Conservation (phyloP, 2,113 vertebrate genomes). For the Grallaria varia region DNA sequence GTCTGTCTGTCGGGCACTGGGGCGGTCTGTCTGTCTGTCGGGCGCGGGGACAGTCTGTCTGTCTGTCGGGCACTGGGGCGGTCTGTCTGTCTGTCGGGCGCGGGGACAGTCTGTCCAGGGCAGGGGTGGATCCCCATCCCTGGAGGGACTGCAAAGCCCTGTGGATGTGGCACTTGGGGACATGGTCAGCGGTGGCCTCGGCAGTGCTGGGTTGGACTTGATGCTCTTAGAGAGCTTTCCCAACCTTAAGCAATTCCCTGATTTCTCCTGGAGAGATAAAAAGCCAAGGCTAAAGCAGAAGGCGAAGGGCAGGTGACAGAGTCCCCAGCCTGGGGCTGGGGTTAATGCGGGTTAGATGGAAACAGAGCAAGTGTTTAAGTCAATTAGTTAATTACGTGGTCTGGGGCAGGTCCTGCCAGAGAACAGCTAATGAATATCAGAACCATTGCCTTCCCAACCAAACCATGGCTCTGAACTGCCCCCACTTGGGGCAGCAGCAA, state of each 20-base stretch:
- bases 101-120: too few species aligned
- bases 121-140: not conserved
- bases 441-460: not conserved
- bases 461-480: too few species aligned
- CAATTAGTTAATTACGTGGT: not conserved
- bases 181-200: accelerated
- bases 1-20: too few species aligned
- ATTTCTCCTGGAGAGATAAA: not conserved
- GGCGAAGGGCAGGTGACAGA: accelerated
- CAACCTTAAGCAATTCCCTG: accelerated
- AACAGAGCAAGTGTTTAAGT: not conserved
- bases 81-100: too few species aligned
- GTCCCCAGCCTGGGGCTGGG: accelerated
- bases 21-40: too few species aligned
- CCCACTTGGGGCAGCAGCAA: too few species aligned
- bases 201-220: not conserved
- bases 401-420: not conserved
- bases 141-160: too few species aligned
- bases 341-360: accelerated
- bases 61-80: too few species aligned
- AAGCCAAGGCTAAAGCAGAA: accelerated
- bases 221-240: not conserved
- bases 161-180: not conserved
- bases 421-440: not conserved
- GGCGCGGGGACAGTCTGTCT: too few species aligned